Base-by-base conservation (phyloP, 2,888 invertebrate species). In the Spicauda simplicius region DNA sequence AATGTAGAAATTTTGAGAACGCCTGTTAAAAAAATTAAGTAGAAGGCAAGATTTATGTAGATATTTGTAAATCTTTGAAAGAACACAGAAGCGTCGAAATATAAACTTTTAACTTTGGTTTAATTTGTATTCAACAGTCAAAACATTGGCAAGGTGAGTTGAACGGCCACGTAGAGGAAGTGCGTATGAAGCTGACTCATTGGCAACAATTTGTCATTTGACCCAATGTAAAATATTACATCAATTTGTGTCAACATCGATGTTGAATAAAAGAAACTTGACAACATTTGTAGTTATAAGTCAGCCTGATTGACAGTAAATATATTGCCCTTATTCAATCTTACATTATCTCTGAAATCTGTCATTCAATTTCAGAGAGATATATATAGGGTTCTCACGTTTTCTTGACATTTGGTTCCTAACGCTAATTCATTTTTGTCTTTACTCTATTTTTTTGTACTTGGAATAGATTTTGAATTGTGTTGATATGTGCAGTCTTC, bases 121-220 rank as follows among this genome's bases (percentile, higher is more conserved):
- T 12, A 14, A 50, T 52, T 60, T 60, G 60, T 60, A 60, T 60
- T 60, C 60, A 60, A 60, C 60, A 33, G 60, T 33, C 60, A 60
- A 60, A 60, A 30, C 50, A 52, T 52, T 50, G 52, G 33, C 60
- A 60, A 60, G 50, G 60, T 60, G 52, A 60, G 60, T 60, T 30
- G 50, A 60, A 48, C 58, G 50, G 30, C 50, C 60, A 60, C 33
- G 60, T 50, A 20, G 18, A 30, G 60, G 60, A 60, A 60, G 50
- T 52, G 60, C 50, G 50, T 50, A 25, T 7, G 7, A 5, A 3
- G 30, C 60, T 60, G 60, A 60, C 50, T 60, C 60, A 60, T 52
- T 30, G 50, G 18, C 30, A 60, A 60, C 60, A 52, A 33, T 60
- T 52, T 30, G 50, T 60, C 60, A 60, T 33, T 50, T 16, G 60